Evolutionary conservation across 2,797 vertebrate genomes (phyloP).

Genomic region (Benthosema pterotum): DNA sequence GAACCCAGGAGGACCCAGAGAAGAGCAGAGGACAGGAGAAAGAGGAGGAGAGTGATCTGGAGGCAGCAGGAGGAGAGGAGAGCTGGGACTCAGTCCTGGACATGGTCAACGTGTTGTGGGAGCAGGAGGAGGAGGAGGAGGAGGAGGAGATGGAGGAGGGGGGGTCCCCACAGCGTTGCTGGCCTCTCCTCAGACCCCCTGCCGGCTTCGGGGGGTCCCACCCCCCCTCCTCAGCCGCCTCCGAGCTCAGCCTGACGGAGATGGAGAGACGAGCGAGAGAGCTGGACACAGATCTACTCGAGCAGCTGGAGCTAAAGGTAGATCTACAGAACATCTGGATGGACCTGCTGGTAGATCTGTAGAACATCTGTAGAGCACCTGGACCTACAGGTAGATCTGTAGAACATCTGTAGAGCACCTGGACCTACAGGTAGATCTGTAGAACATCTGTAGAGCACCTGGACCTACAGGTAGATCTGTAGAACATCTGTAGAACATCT

Average conservation of each 20-base stretch:
- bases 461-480: too few relatives aligned
- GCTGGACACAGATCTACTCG: slow-evolving; percentile 75
- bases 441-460: neutral
- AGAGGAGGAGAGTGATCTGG: slow-evolving; percentile 26
- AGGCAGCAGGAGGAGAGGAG: slow-evolving; percentile 46
- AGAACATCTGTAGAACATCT: too few relatives aligned
- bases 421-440: neutral
- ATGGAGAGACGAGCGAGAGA: slow-evolving; percentile 77
- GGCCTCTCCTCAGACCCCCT: slow-evolving; percentile 82
- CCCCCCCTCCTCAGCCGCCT: slow-evolving; percentile 79
- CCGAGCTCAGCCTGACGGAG: slow-evolving; percentile 79
- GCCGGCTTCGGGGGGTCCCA: slow-evolving; percentile 82
- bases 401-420: too few relatives aligned
- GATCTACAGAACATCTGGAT: too few relatives aligned
- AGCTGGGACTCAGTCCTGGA: slow-evolving; percentile 80
- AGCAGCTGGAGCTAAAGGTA: slow-evolving; percentile 72
- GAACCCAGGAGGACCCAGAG: neutral
- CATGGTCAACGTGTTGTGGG: slow-evolving; percentile 83
- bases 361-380: too few relatives aligned
- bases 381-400: too few relatives aligned
- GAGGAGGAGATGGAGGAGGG: slow-evolving; percentile 48
- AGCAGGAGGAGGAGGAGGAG: slow-evolving; percentile 66
- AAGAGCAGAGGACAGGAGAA: slow-evolving; percentile 8
- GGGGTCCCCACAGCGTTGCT: slow-evolving; percentile 77
- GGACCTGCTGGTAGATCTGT: too few relatives aligned